phyloP scores from a whole-genome alignment of 2,888 invertebrate species.

The Linnaemya vulpina region DNA sequence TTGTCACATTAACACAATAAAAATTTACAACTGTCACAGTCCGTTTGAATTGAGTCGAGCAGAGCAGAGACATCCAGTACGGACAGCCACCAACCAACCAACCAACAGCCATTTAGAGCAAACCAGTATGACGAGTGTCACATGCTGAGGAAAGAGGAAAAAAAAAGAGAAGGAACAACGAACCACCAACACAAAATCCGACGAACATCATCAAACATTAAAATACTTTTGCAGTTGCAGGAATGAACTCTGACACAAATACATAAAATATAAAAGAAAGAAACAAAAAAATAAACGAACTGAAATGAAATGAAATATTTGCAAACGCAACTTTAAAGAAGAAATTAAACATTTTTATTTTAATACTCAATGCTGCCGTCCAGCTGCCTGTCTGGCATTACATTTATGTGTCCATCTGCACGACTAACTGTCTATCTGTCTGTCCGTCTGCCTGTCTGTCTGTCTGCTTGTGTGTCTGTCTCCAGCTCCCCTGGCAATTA shows the following conservation, averaged over 20 bases:
- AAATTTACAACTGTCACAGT: constrained; percentile 76
- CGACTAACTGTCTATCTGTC: too few relatives aligned
- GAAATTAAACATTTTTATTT: constrained; percentile 1
- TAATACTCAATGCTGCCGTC: neutral
- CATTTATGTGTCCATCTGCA: constrained; percentile 3
- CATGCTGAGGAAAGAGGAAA: too few relatives aligned
- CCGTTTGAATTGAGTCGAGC: constrained; percentile 47
- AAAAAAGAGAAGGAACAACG: constrained; percentile 30
- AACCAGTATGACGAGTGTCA: constrained; percentile 7
- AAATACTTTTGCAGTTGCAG: constrained; percentile 44
- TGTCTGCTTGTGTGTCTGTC: neutral
- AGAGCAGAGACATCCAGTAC: constrained; percentile 30
- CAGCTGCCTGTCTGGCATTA: neutral
- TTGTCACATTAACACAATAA: constrained; percentile 82
- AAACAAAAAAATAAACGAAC: constrained; percentile 36
- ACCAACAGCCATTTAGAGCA: neutral
- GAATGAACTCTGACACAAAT: constrained; percentile 70
- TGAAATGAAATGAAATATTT: constrained; percentile 39
- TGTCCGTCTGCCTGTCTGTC: neutral
- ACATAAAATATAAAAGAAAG: constrained; percentile 42
- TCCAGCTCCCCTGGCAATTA: neutral
- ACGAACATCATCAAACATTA: constrained; percentile 58
- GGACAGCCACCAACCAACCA: neutral
- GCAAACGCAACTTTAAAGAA: constrained; percentile 34
- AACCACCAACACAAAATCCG: constrained; percentile 33